Evolutionary conservation across 2,797 vertebrate species (phyloP).

Genomic region (Nannoperca obscura): DNA sequence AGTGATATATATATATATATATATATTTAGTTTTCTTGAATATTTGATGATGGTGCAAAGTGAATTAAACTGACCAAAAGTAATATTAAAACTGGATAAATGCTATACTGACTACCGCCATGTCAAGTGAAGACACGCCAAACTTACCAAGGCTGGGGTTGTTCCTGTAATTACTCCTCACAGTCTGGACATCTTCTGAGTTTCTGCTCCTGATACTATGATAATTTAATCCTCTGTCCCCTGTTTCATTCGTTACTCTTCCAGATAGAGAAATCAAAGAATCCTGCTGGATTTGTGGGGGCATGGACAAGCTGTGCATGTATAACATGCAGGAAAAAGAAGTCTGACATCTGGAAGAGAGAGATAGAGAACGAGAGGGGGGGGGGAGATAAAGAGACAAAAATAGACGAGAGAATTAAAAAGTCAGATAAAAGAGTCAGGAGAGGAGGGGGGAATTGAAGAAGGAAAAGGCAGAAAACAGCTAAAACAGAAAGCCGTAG

Average conservation of each 20-base stretch:
- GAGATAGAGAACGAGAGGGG: constrained; percentile 32
- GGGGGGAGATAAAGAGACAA: constrained; percentile 50
- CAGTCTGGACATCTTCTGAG: constrained; percentile 40
- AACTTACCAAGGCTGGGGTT: constrained; percentile 66
- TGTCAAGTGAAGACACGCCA: constrained; percentile 12
- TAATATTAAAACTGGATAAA: not conserved
- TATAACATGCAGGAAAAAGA: constrained; percentile 50
- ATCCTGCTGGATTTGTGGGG: constrained; percentile 47
- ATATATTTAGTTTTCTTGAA: not conserved
- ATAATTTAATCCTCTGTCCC: constrained; percentile 31
- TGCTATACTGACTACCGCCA: not conserved
- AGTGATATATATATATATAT: too few relatives aligned
- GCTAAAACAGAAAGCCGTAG: not conserved
- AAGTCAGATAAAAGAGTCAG: constrained; percentile 45
- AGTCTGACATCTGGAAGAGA: constrained; percentile 57
- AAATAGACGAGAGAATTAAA: constrained; percentile 53
- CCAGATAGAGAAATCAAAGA: constrained; percentile 42
- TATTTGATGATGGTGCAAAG: not conserved
- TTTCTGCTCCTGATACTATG: constrained; percentile 20
- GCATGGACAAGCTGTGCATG: constrained; percentile 66
- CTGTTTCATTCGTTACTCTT: constrained; percentile 41
- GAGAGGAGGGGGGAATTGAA: constrained; percentile 20
- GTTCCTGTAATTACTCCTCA: constrained; percentile 48
- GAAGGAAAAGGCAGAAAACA: constrained; percentile 3
- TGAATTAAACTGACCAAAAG: not conserved